phyloP scores from a whole-genome alignment of 2,113 vertebrate species.

The Rafetus swinhoei region DNA sequence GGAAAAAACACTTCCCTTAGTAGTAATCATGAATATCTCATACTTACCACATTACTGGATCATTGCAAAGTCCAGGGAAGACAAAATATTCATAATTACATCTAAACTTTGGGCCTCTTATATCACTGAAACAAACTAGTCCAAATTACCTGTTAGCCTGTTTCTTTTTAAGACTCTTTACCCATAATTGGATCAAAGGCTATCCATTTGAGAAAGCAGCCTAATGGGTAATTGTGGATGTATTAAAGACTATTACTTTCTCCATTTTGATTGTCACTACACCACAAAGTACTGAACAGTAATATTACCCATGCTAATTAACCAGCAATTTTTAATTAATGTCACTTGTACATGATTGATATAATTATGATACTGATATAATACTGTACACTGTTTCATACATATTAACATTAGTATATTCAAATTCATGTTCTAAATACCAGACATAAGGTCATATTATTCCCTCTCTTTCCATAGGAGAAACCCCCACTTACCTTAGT shows the following conservation, averaged over 20 bases:
- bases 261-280: background rate
- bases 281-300: background rate
- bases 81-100: background rate
- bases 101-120: background rate
- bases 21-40: background rate
- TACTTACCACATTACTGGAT: background rate
- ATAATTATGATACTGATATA: background rate
- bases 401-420: background rate
- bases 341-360: no score
- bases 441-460: background rate
- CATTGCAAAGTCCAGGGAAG: background rate
- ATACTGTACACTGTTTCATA: background rate
- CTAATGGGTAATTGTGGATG: no score
- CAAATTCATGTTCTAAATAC: rapidly evolving
- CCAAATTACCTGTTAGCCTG: background rate
- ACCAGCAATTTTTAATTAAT: background rate
- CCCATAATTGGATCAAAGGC: background rate
- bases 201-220: background rate
- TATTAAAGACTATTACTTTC: background rate
- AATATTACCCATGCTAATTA: background rate
- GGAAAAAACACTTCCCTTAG: background rate
- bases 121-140: background rate
- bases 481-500: background rate
- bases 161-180: background rate
- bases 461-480: background rate